These are phyloP conservation scores for Struthidea cinerea DNA, from an alignment of 2,113 vertebrate genomes.

Conservation along the genomic window DNA sequence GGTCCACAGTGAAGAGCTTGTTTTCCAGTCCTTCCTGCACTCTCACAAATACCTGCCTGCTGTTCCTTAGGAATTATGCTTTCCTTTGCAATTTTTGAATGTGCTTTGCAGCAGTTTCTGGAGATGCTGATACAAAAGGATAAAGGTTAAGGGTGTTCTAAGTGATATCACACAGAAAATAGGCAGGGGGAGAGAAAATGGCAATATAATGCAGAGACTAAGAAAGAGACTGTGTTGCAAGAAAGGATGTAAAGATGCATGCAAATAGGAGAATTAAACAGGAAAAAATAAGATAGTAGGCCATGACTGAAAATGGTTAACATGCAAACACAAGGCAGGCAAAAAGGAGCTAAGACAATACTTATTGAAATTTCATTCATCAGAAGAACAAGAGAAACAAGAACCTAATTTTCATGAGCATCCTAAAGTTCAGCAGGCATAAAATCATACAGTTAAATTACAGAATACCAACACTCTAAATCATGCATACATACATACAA, in stretches of 20 bases:
- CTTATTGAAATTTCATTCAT: slow-evolving; percentile 57
- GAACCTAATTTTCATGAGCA: slow-evolving; percentile 55
- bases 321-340: slow-evolving; percentile 3
- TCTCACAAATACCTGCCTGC: not conserved
- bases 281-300: slow-evolving; percentile 9
- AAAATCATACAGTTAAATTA: slow-evolving; percentile 70
- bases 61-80: not conserved
- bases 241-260: slow-evolving; percentile 6
- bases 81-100: slow-evolving; percentile 2
- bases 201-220: not conserved
- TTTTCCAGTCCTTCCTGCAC: not conserved
- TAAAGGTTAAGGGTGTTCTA: slow-evolving; percentile 18
- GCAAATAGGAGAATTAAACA: slow-evolving; percentile 4
- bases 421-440: slow-evolving; percentile 59
- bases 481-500: slow-evolving; percentile 75
- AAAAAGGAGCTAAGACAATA: slow-evolving; percentile 41
- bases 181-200: not conserved
- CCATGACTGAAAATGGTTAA: slow-evolving; percentile 14
- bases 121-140: slow-evolving; percentile 4
- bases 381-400: slow-evolving; percentile 48
- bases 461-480: slow-evolving; percentile 65
- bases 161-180: not conserved
- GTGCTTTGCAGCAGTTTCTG: not conserved
- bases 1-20: not conserved
- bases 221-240: not conserved